Evolutionary conservation across 2,888 invertebrate species (phyloP).

Genomic region (Amiota mariae): DNA sequence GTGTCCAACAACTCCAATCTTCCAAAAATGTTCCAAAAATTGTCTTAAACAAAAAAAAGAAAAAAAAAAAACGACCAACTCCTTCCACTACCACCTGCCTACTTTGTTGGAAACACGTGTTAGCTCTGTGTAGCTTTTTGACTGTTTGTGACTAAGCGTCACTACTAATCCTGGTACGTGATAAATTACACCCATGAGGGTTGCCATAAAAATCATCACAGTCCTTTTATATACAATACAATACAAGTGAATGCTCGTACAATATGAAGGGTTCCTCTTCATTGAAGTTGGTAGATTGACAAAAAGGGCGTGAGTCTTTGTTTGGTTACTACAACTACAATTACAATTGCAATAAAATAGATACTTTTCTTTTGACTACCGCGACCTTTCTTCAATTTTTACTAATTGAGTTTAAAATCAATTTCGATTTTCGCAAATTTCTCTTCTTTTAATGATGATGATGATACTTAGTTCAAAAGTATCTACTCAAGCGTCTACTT

Average conservation of each 20-base stretch:
- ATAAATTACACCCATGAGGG: conserved; percentile 73
- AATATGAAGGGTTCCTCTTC: too few species aligned
- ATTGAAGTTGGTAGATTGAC: not conserved
- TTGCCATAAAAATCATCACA: conserved; percentile 65
- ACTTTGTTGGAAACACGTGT: conserved; percentile 38
- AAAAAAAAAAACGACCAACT: conserved; percentile 36
- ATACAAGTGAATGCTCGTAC: too few species aligned
- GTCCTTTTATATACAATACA: not conserved
- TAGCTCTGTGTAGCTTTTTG: conserved; percentile 62
- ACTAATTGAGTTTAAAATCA: conserved; percentile 74
- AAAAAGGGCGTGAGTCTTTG: conserved; percentile 7
- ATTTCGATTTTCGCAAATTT: conserved; percentile 54
- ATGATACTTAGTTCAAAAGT: too few species aligned
- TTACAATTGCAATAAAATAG: conserved; percentile 39
- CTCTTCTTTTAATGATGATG: not conserved
- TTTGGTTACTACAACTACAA: conserved; percentile 28
- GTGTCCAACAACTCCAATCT: conserved; percentile 42
- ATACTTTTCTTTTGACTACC: not conserved
- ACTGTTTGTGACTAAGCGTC: conserved; percentile 66
- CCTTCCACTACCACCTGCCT: conserved; percentile 29
- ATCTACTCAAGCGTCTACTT: too few species aligned
- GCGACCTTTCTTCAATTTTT: conserved; percentile 49
- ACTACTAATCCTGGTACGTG: conserved; percentile 60
- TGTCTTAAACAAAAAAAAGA: conserved; percentile 39
- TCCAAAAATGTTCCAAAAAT: not conserved